Base-by-base conservation (phyloP, 2,797 vertebrate genomes). In the Potorous gilbertii region DNA sequence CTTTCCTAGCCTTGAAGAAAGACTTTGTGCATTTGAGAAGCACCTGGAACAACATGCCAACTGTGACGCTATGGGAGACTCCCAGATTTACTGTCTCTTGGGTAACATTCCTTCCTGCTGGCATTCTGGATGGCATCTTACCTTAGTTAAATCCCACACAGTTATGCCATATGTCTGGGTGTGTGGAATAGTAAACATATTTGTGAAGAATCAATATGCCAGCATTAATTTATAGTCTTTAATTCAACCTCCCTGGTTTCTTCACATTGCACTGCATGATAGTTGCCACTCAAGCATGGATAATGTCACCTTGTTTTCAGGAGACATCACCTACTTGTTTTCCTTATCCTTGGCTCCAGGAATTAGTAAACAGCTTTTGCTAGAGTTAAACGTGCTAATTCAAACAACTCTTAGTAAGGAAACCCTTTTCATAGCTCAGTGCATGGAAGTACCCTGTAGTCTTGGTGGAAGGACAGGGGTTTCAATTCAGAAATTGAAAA, bases 121-220 rank as follows among this genome's bases (percentile, higher is more conserved):
- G 54, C 93, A 55, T 96, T 95, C 91, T 56, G 92, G 81, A n/a
- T 6, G 54, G 74, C 40, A 40, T 55, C 92, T 93, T 31, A 6
- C 5, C 91, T 94, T 87, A 55, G 55, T 90, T 55, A 93, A 74
- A 96, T 90, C 92, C 96, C 91, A 95, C 74, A 18, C 0, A 0
- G 66, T 56, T 93, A 95, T 31, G 94, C 66, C 34, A 46, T 89
- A 87, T 56, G 94, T 95, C 92, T 96, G 93, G 40, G 40, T 93
- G 50, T 92, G 95, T 94, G 40, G 40, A 16, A 56, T 6, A 93
- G 89, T 94, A 97, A 97, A 95, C 18, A 52, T 55, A 90, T 91
- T 93, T 97, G 92, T 93, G 59, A 92, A 97, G n/a, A 96, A 93
- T 89, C 94, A 95, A 91, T 92, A 66, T 34, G 16, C 92, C 52